A percentile compares a stretch with the other conserved stretches of the same genome.
Conservation (phyloP, 2,888 invertebrate genomes). For the Penaeus monodon region DNA sequence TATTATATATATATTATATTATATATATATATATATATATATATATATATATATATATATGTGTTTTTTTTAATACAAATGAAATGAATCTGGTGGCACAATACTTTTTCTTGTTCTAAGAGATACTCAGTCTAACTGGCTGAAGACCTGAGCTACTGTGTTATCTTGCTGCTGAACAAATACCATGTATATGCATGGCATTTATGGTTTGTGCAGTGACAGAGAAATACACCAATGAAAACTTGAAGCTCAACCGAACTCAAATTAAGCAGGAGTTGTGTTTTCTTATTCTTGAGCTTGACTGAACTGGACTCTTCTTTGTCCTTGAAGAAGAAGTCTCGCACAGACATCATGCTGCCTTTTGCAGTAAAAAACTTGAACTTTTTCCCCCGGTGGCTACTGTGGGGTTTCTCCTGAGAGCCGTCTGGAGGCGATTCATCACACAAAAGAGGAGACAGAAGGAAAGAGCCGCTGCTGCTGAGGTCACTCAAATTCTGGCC, state of each 20-base stretch:
- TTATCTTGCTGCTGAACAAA: constrained; percentile 14
- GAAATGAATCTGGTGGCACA: no score
- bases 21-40: not conserved
- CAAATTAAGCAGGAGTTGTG: constrained; percentile 34
- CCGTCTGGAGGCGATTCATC: constrained; percentile 34
- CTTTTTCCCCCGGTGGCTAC: constrained; percentile 35
- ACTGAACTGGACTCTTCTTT: constrained; percentile 35
- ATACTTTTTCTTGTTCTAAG: no score
- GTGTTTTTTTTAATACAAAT: not conserved
- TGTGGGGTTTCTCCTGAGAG: constrained; percentile 27
- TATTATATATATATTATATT: not conserved
- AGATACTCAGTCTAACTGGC: no score
- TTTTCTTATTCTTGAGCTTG: constrained; percentile 34
- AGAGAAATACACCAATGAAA: constrained; percentile 17
- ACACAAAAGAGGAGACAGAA: constrained; percentile 11
- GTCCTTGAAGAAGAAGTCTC: constrained; percentile 54
- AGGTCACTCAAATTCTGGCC: constrained; percentile 54
- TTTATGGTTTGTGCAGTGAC: constrained; percentile 16
- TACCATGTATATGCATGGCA: not conserved
- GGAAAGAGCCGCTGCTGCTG: constrained; percentile 34
- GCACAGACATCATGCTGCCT: constrained; percentile 51
- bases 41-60: not conserved
- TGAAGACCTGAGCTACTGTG: not conserved
- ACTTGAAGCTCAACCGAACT: constrained; percentile 38
- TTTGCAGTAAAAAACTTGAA: constrained; percentile 49